Conservation (phyloP, 2,797 vertebrate genomes). For the Rousettus madagascariensis region DNA sequence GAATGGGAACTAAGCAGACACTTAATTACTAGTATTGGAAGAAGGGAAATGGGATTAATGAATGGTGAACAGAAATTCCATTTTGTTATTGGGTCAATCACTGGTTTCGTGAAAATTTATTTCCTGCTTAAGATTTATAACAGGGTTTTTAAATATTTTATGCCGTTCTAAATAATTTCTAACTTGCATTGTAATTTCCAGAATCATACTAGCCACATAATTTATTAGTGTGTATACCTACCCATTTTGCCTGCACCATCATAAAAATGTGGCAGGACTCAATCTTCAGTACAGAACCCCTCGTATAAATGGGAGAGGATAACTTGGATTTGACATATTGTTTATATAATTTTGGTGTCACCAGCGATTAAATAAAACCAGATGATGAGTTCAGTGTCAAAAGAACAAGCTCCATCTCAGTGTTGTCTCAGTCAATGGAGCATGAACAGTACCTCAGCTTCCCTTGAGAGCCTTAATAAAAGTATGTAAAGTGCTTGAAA, state of each 20-base stretch:
- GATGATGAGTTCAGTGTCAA: not conserved
- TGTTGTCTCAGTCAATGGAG: not conserved
- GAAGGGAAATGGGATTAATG: constrained; percentile 74
- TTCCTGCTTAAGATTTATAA: constrained; percentile 67
- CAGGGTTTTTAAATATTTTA: constrained; percentile 61
- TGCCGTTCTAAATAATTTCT: constrained; percentile 58
- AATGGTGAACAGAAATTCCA: constrained; percentile 71
- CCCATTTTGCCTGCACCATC: not conserved
- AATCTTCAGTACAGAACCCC: not conserved
- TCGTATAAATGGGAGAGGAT: not conserved
- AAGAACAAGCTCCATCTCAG: not conserved
- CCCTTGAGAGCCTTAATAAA: not conserved
- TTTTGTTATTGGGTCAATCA: constrained; percentile 75
- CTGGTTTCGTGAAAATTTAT: constrained; percentile 74
- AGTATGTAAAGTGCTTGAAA: not conserved
- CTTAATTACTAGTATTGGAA: constrained; percentile 76
- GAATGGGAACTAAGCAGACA: constrained; percentile 60
- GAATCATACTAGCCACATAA: not conserved
- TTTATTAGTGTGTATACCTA: not conserved
- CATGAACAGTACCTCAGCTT: not conserved
- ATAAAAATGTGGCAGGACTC: not conserved
- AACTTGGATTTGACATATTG: not conserved
- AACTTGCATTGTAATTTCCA: constrained; percentile 52
- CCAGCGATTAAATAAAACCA: not conserved
- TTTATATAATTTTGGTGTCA: not conserved